Evolutionary conservation across 2,113 vertebrate genomes (phyloP).

Genomic region (Lonchura striata): DNA sequence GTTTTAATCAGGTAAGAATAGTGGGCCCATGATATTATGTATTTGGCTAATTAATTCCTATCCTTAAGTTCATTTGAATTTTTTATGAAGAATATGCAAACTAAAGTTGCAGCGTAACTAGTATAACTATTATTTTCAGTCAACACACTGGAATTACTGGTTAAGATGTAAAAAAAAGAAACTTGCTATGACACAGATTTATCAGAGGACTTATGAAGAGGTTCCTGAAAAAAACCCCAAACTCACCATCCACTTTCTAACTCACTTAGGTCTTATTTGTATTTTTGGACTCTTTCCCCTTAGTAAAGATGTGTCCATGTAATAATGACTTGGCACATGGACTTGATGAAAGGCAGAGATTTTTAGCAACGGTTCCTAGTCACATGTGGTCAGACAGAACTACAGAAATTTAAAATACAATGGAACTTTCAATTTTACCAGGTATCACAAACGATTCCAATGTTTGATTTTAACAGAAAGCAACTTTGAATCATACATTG

Average conservation of each 20-base stretch:
- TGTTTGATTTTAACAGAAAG: neutral
- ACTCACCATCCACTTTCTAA: neutral
- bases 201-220: neutral
- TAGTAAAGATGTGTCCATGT: neutral
- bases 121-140: neutral
- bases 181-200: neutral
- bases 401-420: neutral
- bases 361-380: neutral
- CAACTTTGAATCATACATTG: neutral
- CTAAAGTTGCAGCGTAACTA: neutral
- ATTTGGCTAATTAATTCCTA: neutral
- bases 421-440: neutral
- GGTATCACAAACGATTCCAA: neutral
- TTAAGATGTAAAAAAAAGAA: neutral
- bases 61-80: neutral
- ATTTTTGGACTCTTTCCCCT: neutral
- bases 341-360: neutral
- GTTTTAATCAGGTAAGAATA: neutral
- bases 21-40: fast-evolving
- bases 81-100: neutral
- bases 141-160: neutral
- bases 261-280: neutral
- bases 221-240: fast-evolving
- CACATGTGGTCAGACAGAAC: neutral
- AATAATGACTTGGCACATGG: neutral